phyloP scores from a whole-genome alignment of 2,113 vertebrate genomes.

The Dolichallabes microphthalmus region DNA sequence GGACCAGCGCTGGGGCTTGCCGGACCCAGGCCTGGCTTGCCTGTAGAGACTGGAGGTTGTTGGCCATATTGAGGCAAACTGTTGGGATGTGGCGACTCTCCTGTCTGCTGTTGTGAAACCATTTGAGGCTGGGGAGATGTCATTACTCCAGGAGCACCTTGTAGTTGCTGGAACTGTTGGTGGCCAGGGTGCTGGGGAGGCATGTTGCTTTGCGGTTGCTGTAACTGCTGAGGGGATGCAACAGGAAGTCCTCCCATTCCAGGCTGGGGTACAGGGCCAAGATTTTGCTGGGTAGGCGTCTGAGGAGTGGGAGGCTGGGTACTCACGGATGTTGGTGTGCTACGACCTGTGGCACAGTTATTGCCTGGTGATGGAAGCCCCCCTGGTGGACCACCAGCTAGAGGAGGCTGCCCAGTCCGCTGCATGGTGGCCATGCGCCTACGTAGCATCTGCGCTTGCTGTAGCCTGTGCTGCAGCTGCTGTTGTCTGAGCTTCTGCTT shows the following conservation, averaged over 20 bases:
- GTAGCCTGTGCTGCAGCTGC: slow-evolving; percentile 93
- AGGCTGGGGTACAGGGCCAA: slow-evolving; percentile 60
- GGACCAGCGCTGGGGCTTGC: slow-evolving; percentile 71
- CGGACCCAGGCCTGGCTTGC: slow-evolving; percentile 86
- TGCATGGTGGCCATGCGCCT: slow-evolving; percentile 97
- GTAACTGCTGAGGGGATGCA: slow-evolving; percentile 39
- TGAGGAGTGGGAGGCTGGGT: slow-evolving; percentile 89
- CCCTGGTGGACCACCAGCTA: slow-evolving; percentile 60
- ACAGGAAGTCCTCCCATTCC: slow-evolving; percentile 62
- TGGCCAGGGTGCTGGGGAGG: slow-evolving; percentile 79
- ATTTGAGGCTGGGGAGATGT: slow-evolving; percentile 73
- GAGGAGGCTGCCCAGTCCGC: slow-evolving; percentile 77
- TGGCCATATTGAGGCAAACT: slow-evolving; percentile 76
- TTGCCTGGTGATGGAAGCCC: slow-evolving; percentile 86
- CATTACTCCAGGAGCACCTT: slow-evolving; percentile 75
- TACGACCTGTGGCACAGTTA: slow-evolving; percentile 73
- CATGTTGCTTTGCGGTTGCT: slow-evolving; percentile 57
- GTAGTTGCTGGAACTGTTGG: slow-evolving; percentile 81
- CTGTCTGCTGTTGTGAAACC: slow-evolving; percentile 60
- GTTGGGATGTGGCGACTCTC: slow-evolving; percentile 69
- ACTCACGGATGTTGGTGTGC: slow-evolving; percentile 85
- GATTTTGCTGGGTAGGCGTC: slow-evolving; percentile 75
- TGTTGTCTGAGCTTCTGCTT: slow-evolving; percentile 97
- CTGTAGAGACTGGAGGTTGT: slow-evolving; percentile 82
- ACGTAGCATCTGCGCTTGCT: slow-evolving; percentile 95